Percentiles rank a stretch among this genome's conserved stretches.
These are phyloP conservation scores for Terrapene triunguis DNA, from an alignment of 2,113 vertebrate genomes.

Conservation along the genomic window DNA sequence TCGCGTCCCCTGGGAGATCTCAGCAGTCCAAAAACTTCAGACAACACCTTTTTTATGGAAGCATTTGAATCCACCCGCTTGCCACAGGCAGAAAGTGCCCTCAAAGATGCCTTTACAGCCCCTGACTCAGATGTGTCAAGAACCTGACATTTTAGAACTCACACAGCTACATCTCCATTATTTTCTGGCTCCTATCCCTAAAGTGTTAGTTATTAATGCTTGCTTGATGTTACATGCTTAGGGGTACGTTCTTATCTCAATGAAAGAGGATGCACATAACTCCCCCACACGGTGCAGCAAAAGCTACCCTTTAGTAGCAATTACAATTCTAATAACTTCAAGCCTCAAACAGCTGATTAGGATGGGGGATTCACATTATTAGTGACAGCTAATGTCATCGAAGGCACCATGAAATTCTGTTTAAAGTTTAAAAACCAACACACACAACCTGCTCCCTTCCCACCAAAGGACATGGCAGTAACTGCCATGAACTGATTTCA, in stretches of 20 bases:
- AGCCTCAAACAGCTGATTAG: constrained; percentile 17
- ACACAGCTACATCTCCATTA: background rate
- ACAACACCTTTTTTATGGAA: background rate
- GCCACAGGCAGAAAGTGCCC: background rate
- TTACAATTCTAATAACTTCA: constrained; percentile 6
- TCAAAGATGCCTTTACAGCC: background rate
- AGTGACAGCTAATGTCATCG: constrained; percentile 22
- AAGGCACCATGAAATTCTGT: background rate
- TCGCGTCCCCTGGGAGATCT: fast-evolving
- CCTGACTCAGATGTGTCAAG: background rate
- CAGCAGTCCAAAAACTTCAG: background rate
- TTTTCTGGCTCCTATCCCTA: background rate
- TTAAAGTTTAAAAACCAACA: constrained; percentile 29
- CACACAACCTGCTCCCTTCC: background rate
- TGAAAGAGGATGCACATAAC: background rate
- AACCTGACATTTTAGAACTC: background rate
- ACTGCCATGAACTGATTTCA: background rate
- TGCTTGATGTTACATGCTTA: background rate
- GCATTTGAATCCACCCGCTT: background rate
- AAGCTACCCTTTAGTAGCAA: constrained; percentile 18
- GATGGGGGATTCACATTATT: background rate
- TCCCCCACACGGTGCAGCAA: background rate
- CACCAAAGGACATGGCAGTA: fast-evolving
- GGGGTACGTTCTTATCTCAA: constrained; percentile 14
- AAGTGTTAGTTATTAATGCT: fast-evolving